Evolutionary conservation across 1,140 invertebrate genomes (phyloP).

Genomic region (Heliconius hermathena): DNA sequence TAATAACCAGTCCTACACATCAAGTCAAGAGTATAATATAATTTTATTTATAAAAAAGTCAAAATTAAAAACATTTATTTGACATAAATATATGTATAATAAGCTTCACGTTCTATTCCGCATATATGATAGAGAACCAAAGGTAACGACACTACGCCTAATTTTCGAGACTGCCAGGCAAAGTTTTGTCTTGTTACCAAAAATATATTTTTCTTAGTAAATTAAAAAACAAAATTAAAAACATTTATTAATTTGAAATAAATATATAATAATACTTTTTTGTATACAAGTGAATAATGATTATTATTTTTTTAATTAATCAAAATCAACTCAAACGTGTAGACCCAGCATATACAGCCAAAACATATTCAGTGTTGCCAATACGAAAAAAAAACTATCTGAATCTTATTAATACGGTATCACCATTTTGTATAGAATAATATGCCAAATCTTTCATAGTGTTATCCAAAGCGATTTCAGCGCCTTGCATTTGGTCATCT

Average conservation of each 20-base stretch:
- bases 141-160: too few species aligned
- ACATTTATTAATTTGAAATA: not conserved
- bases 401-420: slow-evolving; percentile 88
- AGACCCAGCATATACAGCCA: slow-evolving; percentile 8
- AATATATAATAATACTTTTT: slow-evolving; percentile 4
- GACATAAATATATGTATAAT: not conserved
- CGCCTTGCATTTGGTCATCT: slow-evolving; percentile 82
- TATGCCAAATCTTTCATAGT: slow-evolving; percentile 90
- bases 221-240: not conserved
- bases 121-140: too few species aligned
- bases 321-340: not conserved
- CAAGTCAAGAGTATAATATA: not conserved
- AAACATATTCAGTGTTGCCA: slow-evolving; percentile 48
- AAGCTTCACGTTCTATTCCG: too few species aligned
- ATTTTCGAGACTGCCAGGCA: too few species aligned
- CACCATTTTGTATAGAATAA: slow-evolving; percentile 92
- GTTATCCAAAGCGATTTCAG: slow-evolving; percentile 90
- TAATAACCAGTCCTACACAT: slow-evolving; percentile 4
- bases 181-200: too few species aligned
- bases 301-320: not conserved
- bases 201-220: not conserved
- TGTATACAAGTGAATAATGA: not conserved
- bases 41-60: not conserved
- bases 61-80: not conserved
- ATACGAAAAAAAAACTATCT: slow-evolving; percentile 68